Base-by-base conservation (phyloP, 2,888 invertebrate genomes). In the Adelphocoris suturalis region DNA sequence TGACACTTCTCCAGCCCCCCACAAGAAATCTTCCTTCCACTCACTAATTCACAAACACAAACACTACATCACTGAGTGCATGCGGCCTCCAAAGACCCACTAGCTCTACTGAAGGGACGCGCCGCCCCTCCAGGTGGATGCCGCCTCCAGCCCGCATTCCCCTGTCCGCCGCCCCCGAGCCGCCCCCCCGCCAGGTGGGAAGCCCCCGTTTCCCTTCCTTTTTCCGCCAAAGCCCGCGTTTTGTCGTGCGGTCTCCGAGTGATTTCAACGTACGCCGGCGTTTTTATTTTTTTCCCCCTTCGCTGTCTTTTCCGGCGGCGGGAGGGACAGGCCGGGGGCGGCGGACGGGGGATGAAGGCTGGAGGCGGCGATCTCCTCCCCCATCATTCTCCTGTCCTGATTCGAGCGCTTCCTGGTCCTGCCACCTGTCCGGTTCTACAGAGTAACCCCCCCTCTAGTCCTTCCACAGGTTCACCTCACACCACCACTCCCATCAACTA, bases 71-170 rank as follows among this genome's bases (percentile, higher is more conserved):
- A 68, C 88, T 52, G 61, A 28, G 61, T 27, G 47, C 47, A 52
- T 88, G 88, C 88, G 78, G 88, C 78, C 78, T 78, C 88, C 88
- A 76, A 48, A 87, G 87, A 87, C 87, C 76, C 87, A 61, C 87
- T 23, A 76, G 52, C 87, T 76, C 87, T 76, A 87, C 87, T 87
- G 87, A 28, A 76, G 16, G 47, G 78, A 47, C n/a, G 19, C 23
- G 2, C 61, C 55, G 52, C 88, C 55, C 52, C 80, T 16, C 80
- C 88, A 76, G 78, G 78, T 88, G 48, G 37, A n/a, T 14, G 76
- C 85, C 85, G 57, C 85, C 85, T 52, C 52, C 52, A 16, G 11
- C 37, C 37, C 37, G 2, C 37, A 7, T 37, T 37, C 37, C 7
- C 37, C 37, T n/a, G 14, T 80, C 19, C 3, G 37, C 37, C 37